Evolutionary conservation across 2,888 invertebrate genomes (phyloP).

Genomic region (Cantharis rufa): DNA sequence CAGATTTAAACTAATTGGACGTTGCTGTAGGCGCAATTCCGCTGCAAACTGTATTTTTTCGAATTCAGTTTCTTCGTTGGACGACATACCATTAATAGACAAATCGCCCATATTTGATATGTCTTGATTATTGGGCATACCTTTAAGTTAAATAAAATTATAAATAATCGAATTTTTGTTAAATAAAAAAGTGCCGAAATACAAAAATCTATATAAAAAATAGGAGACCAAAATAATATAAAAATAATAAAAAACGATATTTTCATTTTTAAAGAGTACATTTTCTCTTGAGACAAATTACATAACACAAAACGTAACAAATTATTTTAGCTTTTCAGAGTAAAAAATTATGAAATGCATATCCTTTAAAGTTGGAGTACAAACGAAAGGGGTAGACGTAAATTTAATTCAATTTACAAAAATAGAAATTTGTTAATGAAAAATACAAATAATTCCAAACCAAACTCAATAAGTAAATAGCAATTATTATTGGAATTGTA

Average conservation of each 20-base stretch:
- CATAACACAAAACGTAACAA: neutral
- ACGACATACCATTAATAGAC: neutral
- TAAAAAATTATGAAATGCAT: neutral
- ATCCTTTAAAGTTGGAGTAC: neutral
- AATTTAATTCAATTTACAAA: too few species aligned
- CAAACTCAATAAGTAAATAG: too few species aligned
- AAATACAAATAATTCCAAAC: too few species aligned
- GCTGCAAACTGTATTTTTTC: slow-evolving; percentile 52
- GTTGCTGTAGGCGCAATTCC: slow-evolving; percentile 46
- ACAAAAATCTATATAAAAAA: neutral
- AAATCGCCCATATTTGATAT: neutral
- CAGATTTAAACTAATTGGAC: slow-evolving; percentile 32
- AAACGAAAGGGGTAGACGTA: neutral
- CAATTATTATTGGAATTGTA: neutral
- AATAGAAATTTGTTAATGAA: neutral
- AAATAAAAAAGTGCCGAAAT: neutral
- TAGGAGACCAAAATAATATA: neutral
- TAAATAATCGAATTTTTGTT: neutral
- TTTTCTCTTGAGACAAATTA: neutral
- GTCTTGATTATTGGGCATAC: neutral
- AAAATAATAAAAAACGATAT: neutral
- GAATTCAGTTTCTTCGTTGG: slow-evolving; percentile 36
- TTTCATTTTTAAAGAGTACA: neutral
- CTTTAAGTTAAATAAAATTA: slow-evolving; percentile 3
- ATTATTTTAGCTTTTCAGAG: neutral